Evolutionary conservation across 1,140 invertebrate species (phyloP), one percentile per base, ranked within the genome.

Genomic region (Campoletis sonorensis): DNA sequence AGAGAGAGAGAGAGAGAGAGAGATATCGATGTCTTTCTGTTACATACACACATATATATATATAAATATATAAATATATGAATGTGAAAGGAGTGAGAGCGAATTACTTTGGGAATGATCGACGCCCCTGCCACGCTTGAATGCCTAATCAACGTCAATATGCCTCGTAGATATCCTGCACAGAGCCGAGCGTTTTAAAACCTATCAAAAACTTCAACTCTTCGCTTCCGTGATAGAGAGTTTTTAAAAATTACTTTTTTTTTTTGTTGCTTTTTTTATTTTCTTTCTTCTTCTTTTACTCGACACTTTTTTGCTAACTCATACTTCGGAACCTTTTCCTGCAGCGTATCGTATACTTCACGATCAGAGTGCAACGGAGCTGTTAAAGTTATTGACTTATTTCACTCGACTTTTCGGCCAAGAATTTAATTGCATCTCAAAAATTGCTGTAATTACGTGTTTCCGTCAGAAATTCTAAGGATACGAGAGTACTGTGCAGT

Each of bases 21-120:
- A n/a, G n/a, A n/a, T n/a, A n/a, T n/a, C n/a, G n/a, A n/a, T n/a
- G n/a, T n/a, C n/a, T n/a, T n/a, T n/a, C n/a, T n/a, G n/a, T n/a
- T n/a, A n/a, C n/a, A n/a, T n/a, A n/a, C n/a, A n/a, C 21, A 61
- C 7, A 2, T 21, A 21, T n/a, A 61, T 8, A 61, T 21, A 61
- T 51, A 64, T 26, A 27, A 27, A 64, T 64, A 26, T 13, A 64
- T 64, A 64, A 21, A 30, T 70, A 70, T 70, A 37, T 30, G n/a
- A 33, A 70, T 33, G 30, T 30, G 33, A 18, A 33, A 33, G 3
- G 67, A 70, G 67, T 15, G 26, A 33, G 27, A n/a, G 67, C 67
- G 67, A 70, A 78, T 78, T 78, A 78, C 76, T 78, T 78, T 45
- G n/a, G 76, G 76, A 78, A 78, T 78, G 76, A 78, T 78, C 76